Conservation (phyloP, 2,888 invertebrate genomes). For the Cryptosula pallasiana region DNA sequence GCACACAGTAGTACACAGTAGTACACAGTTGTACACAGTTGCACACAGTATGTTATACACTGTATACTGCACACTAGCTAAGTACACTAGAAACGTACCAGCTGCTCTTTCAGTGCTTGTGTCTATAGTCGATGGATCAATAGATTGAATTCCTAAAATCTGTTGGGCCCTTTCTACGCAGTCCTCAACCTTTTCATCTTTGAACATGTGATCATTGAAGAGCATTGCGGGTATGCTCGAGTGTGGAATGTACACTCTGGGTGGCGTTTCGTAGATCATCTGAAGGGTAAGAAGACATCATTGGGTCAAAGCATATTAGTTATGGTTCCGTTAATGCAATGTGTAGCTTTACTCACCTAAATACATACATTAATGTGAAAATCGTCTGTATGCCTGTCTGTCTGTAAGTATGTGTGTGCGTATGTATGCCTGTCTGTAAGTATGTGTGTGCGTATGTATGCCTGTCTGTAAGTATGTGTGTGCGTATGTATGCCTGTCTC, state of each 20-base stretch:
- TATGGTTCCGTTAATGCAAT: too few species aligned
- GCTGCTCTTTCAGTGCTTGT: background rate
- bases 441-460: too few species aligned
- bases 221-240: slow-evolving; percentile 61
- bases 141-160: slow-evolving; percentile 59
- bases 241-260: slow-evolving; percentile 74
- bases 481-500: too few species aligned
- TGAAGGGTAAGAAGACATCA: slow-evolving; percentile 59
- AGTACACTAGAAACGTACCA: background rate
- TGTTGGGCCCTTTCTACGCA: slow-evolving; percentile 75
- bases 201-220: slow-evolving; percentile 84
- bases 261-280: slow-evolving; percentile 81
- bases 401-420: too few species aligned
- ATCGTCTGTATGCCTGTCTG: too few species aligned
- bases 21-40: background rate
- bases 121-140: slow-evolving; percentile 8
- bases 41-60: background rate
- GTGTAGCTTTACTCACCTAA: too few species aligned
- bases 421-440: too few species aligned
- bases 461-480: too few species aligned
- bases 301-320: too few species aligned
- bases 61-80: too few species aligned
- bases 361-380: too few species aligned
- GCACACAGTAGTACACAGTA: background rate
- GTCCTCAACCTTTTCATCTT: slow-evolving; percentile 79